Base-by-base conservation (phyloP, 2,113 vertebrate species). In the Rhinoptilus africanus region DNA sequence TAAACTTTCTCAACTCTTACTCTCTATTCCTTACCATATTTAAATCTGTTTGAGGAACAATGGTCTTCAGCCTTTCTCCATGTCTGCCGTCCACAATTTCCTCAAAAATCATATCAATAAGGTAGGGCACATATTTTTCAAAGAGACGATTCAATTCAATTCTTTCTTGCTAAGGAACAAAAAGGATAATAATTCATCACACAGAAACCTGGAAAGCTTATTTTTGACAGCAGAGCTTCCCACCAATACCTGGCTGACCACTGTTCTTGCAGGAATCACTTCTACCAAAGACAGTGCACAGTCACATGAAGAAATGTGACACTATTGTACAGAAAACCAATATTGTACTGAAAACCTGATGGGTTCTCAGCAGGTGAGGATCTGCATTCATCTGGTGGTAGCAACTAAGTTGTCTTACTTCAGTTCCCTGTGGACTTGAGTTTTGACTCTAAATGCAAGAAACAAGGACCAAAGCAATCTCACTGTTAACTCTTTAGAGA, bases 41-140 rank as follows among this genome's bases (percentile, higher is more conserved):
- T 27, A 99, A 97, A 96, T 99, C 99, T 26, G 99, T 99, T 97
- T 99, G 99, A 45, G 98, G 99, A 50, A 99, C 98, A 32, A 99
- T 97, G 4, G 98, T 99, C 98, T 98, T 99, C 92, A 99, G 97
- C 89, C 97, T 99, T 93, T 98, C 92, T n/a, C 98, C 98, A 22
- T 98, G 99, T 90, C 90, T 98, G 12, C 99, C 99, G 3, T 99
- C 98, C 63, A 99, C 97, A 17, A 99, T 91, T 43, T 99, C 99
- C 39, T 99, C 99, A 78, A 99, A 85, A n/a, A 99, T 99, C 99
- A 99, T 96, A 26, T 98, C 98, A 14, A 99, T 98, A 69, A 98
- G 98, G 27, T 66, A 92, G 34, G 98, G 99, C 43, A 99, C 98
- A 1, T 99, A 99, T 86, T 99, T 99, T 74, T 98, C 95, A 97